Base-by-base conservation (phyloP, 2,888 invertebrate species). In the Ophion ellenae region DNA sequence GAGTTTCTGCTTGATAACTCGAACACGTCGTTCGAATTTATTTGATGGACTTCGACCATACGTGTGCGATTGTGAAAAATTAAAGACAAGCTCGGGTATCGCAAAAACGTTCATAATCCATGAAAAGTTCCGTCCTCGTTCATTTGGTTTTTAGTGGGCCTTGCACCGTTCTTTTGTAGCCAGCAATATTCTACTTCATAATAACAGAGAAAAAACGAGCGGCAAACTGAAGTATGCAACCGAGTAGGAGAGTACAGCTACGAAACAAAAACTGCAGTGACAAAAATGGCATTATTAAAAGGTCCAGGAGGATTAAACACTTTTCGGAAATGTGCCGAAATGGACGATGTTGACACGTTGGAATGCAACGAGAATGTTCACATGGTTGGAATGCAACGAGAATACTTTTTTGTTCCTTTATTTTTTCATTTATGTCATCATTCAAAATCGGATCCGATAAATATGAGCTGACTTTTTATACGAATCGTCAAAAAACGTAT, bases 21-120 rank as follows among this genome's bases (percentile, higher is more conserved):
- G 17, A 70, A 70, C 24, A 3, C 20, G 64, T 76, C 76, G 9
- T 59, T 45, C 36, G 36, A 70, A 17, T 24, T 76, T 24, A 71
- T 57, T 28, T 6, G 28, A 24, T 32, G 17, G 57, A 53, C n/a
- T 66, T 20, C 10, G 0, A 67, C 40, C 2, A 40, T 67, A 20
- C 10, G 40, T 40, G 0, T 53, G 0, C 14, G 17, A 4, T 17
- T 53, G 17, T 53, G 11, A 53, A 53, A 17, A 53, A 53, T 17
- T 14, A 14, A 53, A 53, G 17, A 14, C 17, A 14, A 53, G 53
- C 53, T 53, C 14, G 2, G 14, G 4, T 53, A 53, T 53, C 53
- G 53, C 4, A 53, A 53, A 53, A 53, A 53, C 4, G 3, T 17
- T 53, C 11, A 17, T 53, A 5, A 36, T 36, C 5, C 36, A 36